These are phyloP conservation scores for Tetragonisca angustula DNA, from an alignment of 2,888 invertebrate genomes.

Conservation along the genomic window DNA sequence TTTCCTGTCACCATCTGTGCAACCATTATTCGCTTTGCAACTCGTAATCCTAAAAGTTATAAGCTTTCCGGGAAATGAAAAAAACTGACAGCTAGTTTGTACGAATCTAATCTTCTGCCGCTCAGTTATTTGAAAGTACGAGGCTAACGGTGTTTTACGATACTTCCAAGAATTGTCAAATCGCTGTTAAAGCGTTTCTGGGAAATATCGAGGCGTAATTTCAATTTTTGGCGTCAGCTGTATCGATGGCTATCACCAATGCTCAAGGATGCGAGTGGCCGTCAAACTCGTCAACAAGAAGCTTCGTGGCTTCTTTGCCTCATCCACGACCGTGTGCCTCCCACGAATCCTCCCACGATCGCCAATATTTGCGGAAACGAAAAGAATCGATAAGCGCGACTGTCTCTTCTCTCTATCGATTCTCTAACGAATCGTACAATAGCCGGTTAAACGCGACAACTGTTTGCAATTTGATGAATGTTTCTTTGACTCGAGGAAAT, in stretches of 20 bases:
- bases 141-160: background rate
- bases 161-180: background rate
- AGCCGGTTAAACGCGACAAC: slow-evolving; percentile 21
- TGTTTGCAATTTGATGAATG: slow-evolving; percentile 1
- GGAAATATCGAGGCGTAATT: background rate
- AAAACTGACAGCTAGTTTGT: background rate
- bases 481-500: slow-evolving; percentile 18
- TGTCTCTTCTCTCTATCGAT: background rate
- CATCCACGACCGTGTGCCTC: slow-evolving; percentile 41
- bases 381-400: slow-evolving; percentile 66
- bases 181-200: background rate
- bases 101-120: background rate
- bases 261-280: slow-evolving; percentile 5
- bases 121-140: background rate
- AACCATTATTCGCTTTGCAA: too few relatives aligned
- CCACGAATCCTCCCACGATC: slow-evolving; percentile 70
- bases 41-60: background rate
- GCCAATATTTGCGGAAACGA: slow-evolving; percentile 74
- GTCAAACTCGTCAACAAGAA: slow-evolving; percentile 28
- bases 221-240: slow-evolving; percentile 17
- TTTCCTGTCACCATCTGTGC: too few relatives aligned
- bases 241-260: background rate
- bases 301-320: slow-evolving; percentile 16
- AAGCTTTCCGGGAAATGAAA: background rate
- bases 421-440: background rate